phyloP scores from a whole-genome alignment of 2,888 invertebrate species.

The Pecten maximus region DNA sequence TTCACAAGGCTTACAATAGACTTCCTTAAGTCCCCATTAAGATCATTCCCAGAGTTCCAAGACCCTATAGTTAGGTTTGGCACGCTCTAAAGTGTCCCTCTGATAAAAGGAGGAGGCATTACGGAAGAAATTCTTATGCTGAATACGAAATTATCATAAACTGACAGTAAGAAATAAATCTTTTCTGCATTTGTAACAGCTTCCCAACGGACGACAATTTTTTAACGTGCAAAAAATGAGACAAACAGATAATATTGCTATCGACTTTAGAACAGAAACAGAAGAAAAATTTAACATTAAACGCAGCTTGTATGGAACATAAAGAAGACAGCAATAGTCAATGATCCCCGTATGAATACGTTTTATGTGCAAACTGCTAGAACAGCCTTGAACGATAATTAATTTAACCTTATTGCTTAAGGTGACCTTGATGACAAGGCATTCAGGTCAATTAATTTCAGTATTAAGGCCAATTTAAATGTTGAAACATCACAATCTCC shows the following conservation, averaged over 20 bases:
- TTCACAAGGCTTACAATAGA: too few relatives aligned
- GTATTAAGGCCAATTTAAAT: constrained; percentile 21
- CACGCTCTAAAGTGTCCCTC: neutral
- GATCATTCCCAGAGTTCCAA: neutral
- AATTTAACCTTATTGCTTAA: constrained; percentile 15
- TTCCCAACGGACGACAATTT: neutral
- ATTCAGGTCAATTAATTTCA: constrained; percentile 32
- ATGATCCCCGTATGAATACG: constrained; percentile 11
- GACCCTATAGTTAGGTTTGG: neutral
- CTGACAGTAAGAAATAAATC: neutral
- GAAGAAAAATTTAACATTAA: neutral
- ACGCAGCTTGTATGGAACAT: neutral
- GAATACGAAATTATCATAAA: neutral
- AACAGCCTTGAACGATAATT: constrained; percentile 17
- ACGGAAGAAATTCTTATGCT: neutral
- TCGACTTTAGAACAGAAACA: neutral
- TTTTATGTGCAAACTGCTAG: neutral
- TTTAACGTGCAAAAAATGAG: neutral
- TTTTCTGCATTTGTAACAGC: neutral
- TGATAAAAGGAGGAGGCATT: neutral
- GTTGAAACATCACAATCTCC: neutral
- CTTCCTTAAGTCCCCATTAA: neutral
- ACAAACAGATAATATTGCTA: neutral
- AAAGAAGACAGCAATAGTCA: neutral
- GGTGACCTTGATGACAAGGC: constrained; percentile 20